Evolutionary conservation across 2,797 vertebrate genomes (phyloP), one percentile per base, ranked within the genome.

Genomic region (Erethizon dorsatum): DNA sequence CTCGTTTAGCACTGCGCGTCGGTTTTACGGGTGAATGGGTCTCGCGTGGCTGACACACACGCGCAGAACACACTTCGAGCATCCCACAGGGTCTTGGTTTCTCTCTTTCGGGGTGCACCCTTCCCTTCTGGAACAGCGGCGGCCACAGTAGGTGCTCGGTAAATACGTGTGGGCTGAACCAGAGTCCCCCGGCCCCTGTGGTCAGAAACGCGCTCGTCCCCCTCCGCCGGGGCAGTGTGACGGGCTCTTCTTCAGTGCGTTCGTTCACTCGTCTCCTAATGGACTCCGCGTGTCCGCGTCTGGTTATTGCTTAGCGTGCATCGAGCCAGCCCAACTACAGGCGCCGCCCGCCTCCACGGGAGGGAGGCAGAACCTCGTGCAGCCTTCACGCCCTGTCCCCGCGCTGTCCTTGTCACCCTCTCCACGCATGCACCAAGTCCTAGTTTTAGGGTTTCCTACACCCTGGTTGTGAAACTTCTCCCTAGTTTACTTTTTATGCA

Each of bases 291-390:
- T 54, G 63, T 54, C 93, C 45, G 52, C 54, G 78, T 69, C 59
- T 90, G 57, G 59, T 50, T 86, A 91, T 80, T 57, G 57, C 56
- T 79, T 47, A 61, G 56, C 18, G 20, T 91, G 94, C n/a, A 77
- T 63, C 86, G 73, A 71, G 84, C 54, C 11, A 63, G 79, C 31
- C 59, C 45, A 54, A 20, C 12, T 41, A 41, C 17, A 37, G 59
- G 45, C 73, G 90, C 45, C 65, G n/a, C n/a, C 84, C 69, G 54
- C 63, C 45, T 93, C 78, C 41, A 45, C 24, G 83, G 83, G 78
- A 91, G 33, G 0, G 2, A 73, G 54, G 54, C 8, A 8, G 8
- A 61, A 80, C 22, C 54, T n/a, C 24, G 17, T 77, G 37, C 77
- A 90, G 80, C 5, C 71, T 10, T 31, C 10, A 45, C 8, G 33